Percentiles rank a stretch among this genome's conserved stretches.
Evolutionary conservation across 2,888 invertebrate genomes (phyloP).

Genomic region (Monoplex corrugatus): DNA sequence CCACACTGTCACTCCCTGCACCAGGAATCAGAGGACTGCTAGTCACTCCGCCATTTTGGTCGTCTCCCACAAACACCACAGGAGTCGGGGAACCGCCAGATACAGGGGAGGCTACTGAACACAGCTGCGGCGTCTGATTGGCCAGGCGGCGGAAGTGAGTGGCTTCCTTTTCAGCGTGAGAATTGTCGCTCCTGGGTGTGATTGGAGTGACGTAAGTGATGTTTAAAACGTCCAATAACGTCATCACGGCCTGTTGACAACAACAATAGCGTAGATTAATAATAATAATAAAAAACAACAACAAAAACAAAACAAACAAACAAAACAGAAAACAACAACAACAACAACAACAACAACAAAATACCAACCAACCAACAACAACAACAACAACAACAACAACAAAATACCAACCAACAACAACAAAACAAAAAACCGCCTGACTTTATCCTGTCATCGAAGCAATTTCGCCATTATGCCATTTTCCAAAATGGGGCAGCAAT

Average conservation of each 20-base stretch:
- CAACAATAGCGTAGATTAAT: not conserved
- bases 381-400: no score
- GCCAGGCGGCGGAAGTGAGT: slow-evolving; percentile 16
- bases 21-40: not conserved
- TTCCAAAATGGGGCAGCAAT: no score
- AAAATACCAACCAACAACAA: no score
- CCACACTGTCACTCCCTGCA: not conserved
- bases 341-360: not conserved
- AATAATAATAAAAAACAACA: not conserved
- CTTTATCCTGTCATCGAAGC: no score
- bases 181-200: not conserved
- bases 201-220: slow-evolving; percentile 26
- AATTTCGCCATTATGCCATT: no score
- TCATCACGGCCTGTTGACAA: slow-evolving; percentile 10
- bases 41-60: no score
- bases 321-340: not conserved
- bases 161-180: slow-evolving; percentile 35
- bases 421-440: no score
- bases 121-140: slow-evolving; percentile 6
- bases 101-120: not conserved
- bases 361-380: no score
- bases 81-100: not conserved
- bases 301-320: not conserved
- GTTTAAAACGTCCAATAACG: slow-evolving; percentile 17
- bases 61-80: slow-evolving; percentile 34